Base-by-base conservation (phyloP, 2,113 vertebrate genomes). In the Hoplias malabaricus region DNA sequence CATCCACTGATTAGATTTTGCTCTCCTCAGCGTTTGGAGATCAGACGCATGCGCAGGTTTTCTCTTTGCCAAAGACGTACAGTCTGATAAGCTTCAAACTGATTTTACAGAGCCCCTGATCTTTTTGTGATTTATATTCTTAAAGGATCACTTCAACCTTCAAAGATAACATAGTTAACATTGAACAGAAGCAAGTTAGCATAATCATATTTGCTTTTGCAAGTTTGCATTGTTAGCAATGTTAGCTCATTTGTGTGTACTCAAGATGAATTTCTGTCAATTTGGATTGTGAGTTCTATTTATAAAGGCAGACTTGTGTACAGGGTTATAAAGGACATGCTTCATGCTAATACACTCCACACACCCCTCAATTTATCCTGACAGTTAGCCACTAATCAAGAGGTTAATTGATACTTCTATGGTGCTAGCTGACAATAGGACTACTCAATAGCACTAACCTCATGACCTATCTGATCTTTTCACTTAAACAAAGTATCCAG, bases 1-100 rank as follows among this genome's bases (percentile, higher is more conserved):
- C 14, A 59, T 68, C 33, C 48, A 53, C 25, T 4, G 80, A 82
- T 82, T 82, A 78, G 69, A 82, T 78, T 77, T 10, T 72, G 77
- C 69, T 14, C 33, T 31, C 16, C 46, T 56, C 69, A 72, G 69
- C 36, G 2, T 42, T 71, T 59, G 65, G 50, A 65, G 69, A 78
- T 31, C 42, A 53, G 46, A 67, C n/a, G 8, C 56, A 29, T 59
- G 42, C 42, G 12, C 10, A 10, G 42, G 8, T 43, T 2, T 7
- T 13, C 5, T 23, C 10, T 19, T 8, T 53, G 48, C 48, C 48
- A 53, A 63, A 36, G 36, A 33, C 23, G 1, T 63, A 16, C 19
- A 36, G 16, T 63, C 33, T 63, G 59, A 36, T 63, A 63, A 63
- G 59, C 59, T 63, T 63, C n/a, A 74, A 46, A 48, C 16, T 31